phyloP scores from a whole-genome alignment of 2,797 vertebrate species.

The Helarctos malayanus region DNA sequence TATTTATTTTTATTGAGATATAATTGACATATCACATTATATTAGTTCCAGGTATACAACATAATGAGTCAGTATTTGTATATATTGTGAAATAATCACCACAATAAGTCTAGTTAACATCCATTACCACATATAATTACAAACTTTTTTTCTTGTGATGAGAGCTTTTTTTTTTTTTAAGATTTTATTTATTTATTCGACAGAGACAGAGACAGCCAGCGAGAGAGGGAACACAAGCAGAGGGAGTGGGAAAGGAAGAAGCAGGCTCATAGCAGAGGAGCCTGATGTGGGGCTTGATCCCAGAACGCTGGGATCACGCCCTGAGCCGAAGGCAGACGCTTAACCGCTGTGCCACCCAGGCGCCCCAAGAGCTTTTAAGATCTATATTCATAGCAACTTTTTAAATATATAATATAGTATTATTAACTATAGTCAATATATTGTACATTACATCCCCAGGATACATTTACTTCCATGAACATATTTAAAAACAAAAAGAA shows the following conservation, averaged over 20 bases:
- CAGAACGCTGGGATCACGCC: no score
- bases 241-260: no score
- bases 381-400: neutral
- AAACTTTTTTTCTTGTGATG: neutral
- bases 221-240: no score
- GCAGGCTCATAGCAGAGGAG: no score
- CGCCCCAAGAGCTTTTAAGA: neutral
- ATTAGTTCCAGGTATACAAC: neutral
- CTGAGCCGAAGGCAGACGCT: no score
- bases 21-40: neutral
- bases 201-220: no score
- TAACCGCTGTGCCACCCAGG: no score
- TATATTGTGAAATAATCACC: conserved; percentile 15
- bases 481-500: conserved; percentile 59
- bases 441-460: neutral
- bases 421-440: neutral
- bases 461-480: neutral
- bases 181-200: no score
- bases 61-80: neutral
- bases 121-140: neutral
- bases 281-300: no score
- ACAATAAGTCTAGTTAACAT: conserved; percentile 11
- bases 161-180: neutral
- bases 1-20: conserved; percentile 37
- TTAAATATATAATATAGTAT: neutral